These are phyloP conservation scores for Riparia riparia DNA, from an alignment of 2,113 vertebrate species.

Conservation along the genomic window DNA sequence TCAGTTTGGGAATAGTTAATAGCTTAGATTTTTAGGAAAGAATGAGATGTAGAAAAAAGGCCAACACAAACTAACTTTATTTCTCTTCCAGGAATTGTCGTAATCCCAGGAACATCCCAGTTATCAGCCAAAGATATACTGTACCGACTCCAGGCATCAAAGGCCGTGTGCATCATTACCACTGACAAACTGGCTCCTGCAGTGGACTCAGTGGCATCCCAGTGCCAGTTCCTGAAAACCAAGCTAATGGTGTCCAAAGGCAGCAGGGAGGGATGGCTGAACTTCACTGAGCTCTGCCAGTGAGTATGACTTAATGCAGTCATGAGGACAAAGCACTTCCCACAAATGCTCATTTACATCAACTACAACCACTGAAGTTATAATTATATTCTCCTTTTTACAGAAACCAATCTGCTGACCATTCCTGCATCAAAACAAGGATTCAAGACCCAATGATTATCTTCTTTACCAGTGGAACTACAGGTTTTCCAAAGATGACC, in stretches of 20 bases:
- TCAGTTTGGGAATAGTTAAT: not conserved
- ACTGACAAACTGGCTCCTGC: slow-evolving; percentile 68
- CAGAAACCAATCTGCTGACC: slow-evolving; percentile 77
- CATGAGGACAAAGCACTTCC: not conserved
- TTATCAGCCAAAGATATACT: slow-evolving; percentile 83
- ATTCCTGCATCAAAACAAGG: slow-evolving; percentile 80
- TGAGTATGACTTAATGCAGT: slow-evolving; percentile 49
- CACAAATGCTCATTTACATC: not conserved
- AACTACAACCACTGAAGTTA: not conserved
- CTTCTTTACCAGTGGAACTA: slow-evolving; percentile 89
- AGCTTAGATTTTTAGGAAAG: not conserved
- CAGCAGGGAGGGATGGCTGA: slow-evolving; percentile 79
- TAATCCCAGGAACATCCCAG: slow-evolving; percentile 81
- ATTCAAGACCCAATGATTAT: slow-evolving; percentile 78
- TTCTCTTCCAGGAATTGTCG: slow-evolving; percentile 68
- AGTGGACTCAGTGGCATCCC: slow-evolving; percentile 75
- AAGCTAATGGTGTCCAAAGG: slow-evolving; percentile 79
- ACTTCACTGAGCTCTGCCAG: slow-evolving; percentile 76
- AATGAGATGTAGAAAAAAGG: not conserved
- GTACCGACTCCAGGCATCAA: slow-evolving; percentile 78
- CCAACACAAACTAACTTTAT: not conserved
- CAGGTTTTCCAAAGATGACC: slow-evolving; percentile 85
- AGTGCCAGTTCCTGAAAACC: slow-evolving; percentile 74
- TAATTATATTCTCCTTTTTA: not conserved
- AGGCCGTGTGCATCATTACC: slow-evolving; percentile 79